Evolutionary conservation across 2,888 invertebrate genomes (phyloP).

Genomic region (Dysmachus trigonus): DNA sequence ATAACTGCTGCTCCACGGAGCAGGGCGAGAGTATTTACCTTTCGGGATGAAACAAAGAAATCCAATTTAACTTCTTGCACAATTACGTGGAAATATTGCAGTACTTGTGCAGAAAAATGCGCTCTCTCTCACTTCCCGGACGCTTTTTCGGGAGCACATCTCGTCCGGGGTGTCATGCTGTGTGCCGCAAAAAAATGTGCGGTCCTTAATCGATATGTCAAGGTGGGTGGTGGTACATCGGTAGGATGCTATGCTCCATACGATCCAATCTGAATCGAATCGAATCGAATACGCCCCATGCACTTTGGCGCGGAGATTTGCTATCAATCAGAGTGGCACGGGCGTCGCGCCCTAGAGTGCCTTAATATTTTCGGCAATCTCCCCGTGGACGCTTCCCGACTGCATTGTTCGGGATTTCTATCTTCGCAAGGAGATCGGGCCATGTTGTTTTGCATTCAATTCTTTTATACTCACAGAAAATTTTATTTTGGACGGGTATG

Average conservation of each 20-base stretch:
- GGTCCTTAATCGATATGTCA: slow-evolving; percentile 21
- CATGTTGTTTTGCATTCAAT: slow-evolving; percentile 33
- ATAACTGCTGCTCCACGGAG: neutral
- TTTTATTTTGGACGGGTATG: slow-evolving; percentile 14
- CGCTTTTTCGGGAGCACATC: neutral
- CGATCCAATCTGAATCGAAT: neutral
- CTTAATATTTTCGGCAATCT: slow-evolving; percentile 13
- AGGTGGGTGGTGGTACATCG: neutral
- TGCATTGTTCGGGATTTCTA: neutral
- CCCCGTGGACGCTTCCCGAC: neutral
- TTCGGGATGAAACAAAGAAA: neutral
- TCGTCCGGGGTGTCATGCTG: neutral
- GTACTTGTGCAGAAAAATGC: slow-evolving; percentile 7
- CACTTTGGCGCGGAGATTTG: neutral
- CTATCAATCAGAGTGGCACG: neutral
- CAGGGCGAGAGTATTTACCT: neutral
- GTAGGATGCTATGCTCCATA: neutral
- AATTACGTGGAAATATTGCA: slow-evolving; percentile 29
- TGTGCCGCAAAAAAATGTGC: neutral
- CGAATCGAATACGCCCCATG: neutral
- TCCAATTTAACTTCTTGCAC: slow-evolving; percentile 13
- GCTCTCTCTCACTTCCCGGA: neutral
- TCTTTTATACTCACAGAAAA: slow-evolving; percentile 9
- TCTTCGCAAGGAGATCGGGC: no score
- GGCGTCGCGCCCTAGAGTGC: neutral